These are phyloP conservation scores for Stigmatopora nigra DNA, from an alignment of 2,113 vertebrate species.

Conservation along the genomic window DNA sequence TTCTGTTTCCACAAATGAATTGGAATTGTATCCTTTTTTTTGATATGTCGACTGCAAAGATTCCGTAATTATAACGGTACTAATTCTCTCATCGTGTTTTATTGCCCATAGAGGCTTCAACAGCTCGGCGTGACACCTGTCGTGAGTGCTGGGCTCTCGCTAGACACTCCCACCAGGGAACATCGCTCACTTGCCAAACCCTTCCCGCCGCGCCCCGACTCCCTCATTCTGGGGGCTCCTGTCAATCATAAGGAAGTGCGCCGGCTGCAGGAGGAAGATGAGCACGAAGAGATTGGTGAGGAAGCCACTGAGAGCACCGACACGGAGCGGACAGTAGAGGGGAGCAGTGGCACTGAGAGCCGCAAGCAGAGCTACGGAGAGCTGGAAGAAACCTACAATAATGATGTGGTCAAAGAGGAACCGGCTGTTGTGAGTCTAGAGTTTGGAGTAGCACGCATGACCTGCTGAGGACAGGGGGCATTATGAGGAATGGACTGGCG, in stretches of 20 bases:
- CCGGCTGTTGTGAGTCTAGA: constrained; percentile 87
- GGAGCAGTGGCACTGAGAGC: constrained; percentile 84
- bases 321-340: constrained; percentile 83
- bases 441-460: constrained; percentile 92
- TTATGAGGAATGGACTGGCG: constrained; percentile 27
- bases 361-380: constrained; percentile 87
- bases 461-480: constrained; percentile 71
- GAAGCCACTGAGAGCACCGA: constrained; percentile 63
- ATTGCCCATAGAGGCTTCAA: constrained; percentile 76
- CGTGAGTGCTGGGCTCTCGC: constrained; percentile 41
- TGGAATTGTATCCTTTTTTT: too few species aligned
- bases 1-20: too few species aligned
- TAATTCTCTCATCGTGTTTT: background rate
- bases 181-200: constrained; percentile 54
- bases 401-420: constrained; percentile 74
- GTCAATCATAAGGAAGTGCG: constrained; percentile 78
- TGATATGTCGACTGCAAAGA: background rate
- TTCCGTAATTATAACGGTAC: background rate
- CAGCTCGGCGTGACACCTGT: constrained; percentile 63
- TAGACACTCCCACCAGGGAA: constrained; percentile 57
- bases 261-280: constrained; percentile 55
- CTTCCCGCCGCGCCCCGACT: constrained; percentile 59
- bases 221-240: constrained; percentile 70
- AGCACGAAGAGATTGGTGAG: constrained; percentile 73
- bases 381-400: constrained; percentile 68